Percentiles rank a stretch among this genome's conserved stretches.
Conservation (phyloP, 2,888 invertebrate genomes). For the Argynnis bischoffii region DNA sequence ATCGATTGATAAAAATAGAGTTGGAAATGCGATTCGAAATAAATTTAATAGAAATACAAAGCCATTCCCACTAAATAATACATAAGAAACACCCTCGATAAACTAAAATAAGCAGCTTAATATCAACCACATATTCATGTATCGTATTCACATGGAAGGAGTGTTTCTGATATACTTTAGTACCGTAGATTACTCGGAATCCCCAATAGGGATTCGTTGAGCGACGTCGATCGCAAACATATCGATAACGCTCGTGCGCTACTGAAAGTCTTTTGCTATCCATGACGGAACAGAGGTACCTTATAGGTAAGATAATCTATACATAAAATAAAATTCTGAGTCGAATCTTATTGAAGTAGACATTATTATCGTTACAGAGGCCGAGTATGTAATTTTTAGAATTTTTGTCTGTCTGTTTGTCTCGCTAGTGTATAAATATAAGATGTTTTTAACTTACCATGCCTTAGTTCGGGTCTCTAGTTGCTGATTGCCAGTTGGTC, state of each 20-base stretch:
- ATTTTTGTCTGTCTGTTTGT: too few species aligned
- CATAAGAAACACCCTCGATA: too few species aligned
- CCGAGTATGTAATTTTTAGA: too few species aligned
- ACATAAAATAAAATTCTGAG: too few species aligned
- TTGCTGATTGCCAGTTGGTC: too few species aligned
- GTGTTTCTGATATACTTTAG: neutral
- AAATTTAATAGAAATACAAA: neutral
- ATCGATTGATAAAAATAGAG: too few species aligned
- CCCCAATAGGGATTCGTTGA: conserved; percentile 54
- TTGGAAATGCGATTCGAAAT: neutral
- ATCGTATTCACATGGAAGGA: neutral
- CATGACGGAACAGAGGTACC: conserved; percentile 9
- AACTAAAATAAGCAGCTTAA: neutral
- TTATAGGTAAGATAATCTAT: too few species aligned
- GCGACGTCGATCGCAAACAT: conserved; percentile 50
- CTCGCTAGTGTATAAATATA: too few species aligned
- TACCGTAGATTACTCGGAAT: conserved; percentile 55
- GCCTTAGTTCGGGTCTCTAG: too few species aligned
- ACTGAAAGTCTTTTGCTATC: conserved; percentile 27
- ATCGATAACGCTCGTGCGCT: conserved; percentile 42
- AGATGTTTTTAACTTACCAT: too few species aligned
- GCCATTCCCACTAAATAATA: neutral
- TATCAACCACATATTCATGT: neutral
- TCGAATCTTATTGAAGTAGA: too few species aligned
- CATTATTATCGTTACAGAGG: too few species aligned